phyloP scores from a whole-genome alignment of 2,113 vertebrate species.

The Promerops cafer region DNA sequence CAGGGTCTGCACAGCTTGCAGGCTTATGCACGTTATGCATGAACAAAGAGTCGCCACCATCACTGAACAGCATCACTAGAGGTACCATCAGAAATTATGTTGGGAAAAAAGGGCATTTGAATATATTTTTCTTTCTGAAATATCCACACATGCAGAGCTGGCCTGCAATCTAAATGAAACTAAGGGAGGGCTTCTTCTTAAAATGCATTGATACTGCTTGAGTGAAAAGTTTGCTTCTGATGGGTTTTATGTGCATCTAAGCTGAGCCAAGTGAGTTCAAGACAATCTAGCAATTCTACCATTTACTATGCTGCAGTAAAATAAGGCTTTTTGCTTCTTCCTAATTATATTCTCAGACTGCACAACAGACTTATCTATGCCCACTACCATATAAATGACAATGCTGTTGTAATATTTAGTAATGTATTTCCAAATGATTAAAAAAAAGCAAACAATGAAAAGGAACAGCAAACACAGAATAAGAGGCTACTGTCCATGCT shows the following conservation, averaged over 20 bases:
- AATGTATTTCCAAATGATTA: neutral
- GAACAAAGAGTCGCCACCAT: neutral
- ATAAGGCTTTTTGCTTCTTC: neutral
- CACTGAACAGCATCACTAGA: neutral
- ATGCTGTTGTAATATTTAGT: neutral
- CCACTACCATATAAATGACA: neutral
- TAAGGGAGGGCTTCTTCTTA: neutral
- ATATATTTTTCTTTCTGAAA: neutral
- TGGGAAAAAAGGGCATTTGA: neutral
- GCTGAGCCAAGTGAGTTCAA: neutral
- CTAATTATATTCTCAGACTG: neutral
- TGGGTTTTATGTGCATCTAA: neutral
- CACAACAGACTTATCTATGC: neutral
- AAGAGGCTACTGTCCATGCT: neutral
- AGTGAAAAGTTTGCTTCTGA: neutral
- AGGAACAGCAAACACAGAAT: neutral
- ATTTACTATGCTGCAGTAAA: neutral
- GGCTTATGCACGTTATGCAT: neutral
- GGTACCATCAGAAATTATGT: neutral
- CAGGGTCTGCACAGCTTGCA: neutral
- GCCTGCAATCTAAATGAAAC: neutral
- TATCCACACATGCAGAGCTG: neutral
- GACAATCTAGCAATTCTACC: neutral
- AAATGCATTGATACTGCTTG: neutral
- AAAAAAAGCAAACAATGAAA: neutral